Evolutionary conservation across 2,888 invertebrate species (phyloP), one percentile per base, ranked within the genome.

Genomic region (Archips xylosteana): DNA sequence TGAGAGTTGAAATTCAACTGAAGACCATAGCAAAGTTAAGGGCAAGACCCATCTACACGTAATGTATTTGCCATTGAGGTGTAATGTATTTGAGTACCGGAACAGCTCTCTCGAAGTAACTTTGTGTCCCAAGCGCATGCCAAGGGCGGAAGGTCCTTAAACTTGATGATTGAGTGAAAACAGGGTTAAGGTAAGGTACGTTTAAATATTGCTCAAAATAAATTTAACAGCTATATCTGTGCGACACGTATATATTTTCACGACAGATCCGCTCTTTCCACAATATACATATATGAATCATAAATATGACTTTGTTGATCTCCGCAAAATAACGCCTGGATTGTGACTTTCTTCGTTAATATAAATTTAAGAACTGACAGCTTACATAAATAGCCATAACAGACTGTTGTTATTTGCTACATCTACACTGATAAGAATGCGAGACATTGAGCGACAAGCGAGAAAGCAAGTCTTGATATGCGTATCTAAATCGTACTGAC

Each of bases 31-130:
- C 63, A 63, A 32, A 63, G 42, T 47, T 32, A 47, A 32, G 12
- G 12, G 10, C 12, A 57, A 54, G 23, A 23, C 15, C 54, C 54
- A 54, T 54, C 51, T 54, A 54, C 8, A 23, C 15, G 23, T 54
- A 15, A 54, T 54, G 15, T 23, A 23, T 54, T 23, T 54, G 10
- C 12, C 32, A 10, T 57, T 10, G 57, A 57, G 12, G 32, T 32
- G 57, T 57, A 57, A 12, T 57, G 57, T 57, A 57, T 32, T 57
- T 57, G 57, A 57, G 57, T 12, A 57, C 57, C 23, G 12, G 57
- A 57, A 57, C 57, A 12, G 32, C 12, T 57, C 15, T 54, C 15
- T 32, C 32, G 10, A 32, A 32, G 32, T 57, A 57, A 57, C 57
- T 57, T 57, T 10, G 12, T n/a, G 12, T 57, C 57, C 57, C 57